phyloP scores from a whole-genome alignment of 2,888 invertebrate genomes.

The Xestia c-nigrum region DNA sequence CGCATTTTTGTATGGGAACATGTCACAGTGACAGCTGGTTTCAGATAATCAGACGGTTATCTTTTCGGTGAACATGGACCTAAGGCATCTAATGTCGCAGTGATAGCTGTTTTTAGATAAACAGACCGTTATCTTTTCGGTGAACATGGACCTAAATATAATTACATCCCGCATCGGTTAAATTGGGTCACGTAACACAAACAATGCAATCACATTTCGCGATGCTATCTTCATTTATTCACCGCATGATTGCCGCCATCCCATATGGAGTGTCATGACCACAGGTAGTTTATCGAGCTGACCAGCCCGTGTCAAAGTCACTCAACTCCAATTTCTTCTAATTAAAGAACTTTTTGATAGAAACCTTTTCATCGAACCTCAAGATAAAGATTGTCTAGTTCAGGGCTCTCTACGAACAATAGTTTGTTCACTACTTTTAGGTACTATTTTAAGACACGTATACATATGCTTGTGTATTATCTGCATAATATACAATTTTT shows the following conservation, averaged over 20 bases:
- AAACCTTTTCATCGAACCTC: constrained; percentile 1
- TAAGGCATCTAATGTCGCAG: background rate
- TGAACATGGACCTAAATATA: background rate
- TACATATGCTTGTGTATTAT: background rate
- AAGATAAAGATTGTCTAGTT: background rate
- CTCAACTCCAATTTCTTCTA: constrained; percentile 26
- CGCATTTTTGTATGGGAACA: too few species aligned
- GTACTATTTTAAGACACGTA: background rate
- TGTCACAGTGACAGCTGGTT: too few species aligned
- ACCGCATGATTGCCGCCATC: constrained; percentile 10
- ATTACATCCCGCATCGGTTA: too few species aligned
- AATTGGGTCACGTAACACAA: constrained; percentile 10
- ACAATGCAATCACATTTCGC: constrained; percentile 37
- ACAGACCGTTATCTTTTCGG: too few species aligned
- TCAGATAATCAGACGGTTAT: too few species aligned
- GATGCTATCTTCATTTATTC: constrained; percentile 52
- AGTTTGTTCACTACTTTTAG: background rate
- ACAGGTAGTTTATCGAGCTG: constrained; percentile 45
- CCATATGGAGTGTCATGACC: constrained; percentile 37
- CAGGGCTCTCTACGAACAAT: background rate
- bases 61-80: too few species aligned
- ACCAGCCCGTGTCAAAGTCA: constrained; percentile 37
- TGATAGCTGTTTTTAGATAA: too few species aligned
- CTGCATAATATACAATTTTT: background rate
- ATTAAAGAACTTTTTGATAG: constrained; percentile 22